phyloP scores from a whole-genome alignment of 2,113 vertebrate species.

The Anser brachyrhynchus region DNA sequence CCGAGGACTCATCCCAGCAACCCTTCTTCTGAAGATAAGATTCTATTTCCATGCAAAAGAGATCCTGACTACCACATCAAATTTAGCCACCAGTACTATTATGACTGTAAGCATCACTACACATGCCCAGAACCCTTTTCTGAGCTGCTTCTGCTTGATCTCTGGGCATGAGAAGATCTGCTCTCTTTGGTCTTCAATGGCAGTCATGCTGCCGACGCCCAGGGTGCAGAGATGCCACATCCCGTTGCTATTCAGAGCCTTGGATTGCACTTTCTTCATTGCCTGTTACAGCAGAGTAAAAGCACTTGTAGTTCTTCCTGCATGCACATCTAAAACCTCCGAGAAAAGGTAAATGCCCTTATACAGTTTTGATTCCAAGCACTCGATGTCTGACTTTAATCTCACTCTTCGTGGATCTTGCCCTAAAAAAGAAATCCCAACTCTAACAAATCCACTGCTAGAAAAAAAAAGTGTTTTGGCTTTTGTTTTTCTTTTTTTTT shows the following conservation, averaged over 20 bases:
- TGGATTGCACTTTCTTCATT: neutral
- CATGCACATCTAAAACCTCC: neutral
- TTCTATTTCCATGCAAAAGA: neutral
- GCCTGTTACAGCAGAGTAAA: rapidly evolving
- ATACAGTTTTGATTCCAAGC: rapidly evolving
- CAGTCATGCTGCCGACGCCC: neutral
- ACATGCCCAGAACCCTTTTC: neutral
- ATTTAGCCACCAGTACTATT: neutral
- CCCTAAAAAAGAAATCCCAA: neutral
- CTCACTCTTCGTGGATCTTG: neutral
- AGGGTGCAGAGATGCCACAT: rapidly evolving
- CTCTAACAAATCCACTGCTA: neutral
- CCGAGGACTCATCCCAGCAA: neutral
- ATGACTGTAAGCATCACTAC: neutral
- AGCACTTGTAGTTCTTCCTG: neutral
- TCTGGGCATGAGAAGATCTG: neutral
- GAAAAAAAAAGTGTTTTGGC: neutral
- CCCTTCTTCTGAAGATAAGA: neutral
- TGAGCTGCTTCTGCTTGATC: neutral
- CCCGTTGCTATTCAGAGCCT: neutral
- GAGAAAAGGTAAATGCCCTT: neutral
- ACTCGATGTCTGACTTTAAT: neutral
- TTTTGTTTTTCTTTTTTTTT: neutral
- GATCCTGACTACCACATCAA: neutral
- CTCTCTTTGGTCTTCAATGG: neutral